A percentile compares a stretch with the other conserved stretches of the same genome.
Conservation (phyloP, 2,888 invertebrate genomes). For the Drosophila stalkeri region DNA sequence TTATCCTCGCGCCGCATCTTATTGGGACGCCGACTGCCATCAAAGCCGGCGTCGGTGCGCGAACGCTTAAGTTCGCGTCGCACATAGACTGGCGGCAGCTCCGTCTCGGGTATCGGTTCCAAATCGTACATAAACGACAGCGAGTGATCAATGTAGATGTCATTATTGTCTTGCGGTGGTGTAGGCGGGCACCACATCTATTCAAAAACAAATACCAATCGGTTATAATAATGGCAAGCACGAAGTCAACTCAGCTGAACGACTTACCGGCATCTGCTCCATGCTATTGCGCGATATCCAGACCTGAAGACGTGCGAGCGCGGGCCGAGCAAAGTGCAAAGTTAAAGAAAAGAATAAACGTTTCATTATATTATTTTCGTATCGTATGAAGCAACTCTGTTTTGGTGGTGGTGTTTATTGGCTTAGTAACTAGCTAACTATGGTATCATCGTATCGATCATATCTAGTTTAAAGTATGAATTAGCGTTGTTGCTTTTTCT, state of each 20-base stretch:
- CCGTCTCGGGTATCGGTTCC: slow-evolving; percentile 90
- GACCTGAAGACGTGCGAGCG: slow-evolving; percentile 86
- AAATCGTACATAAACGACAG: slow-evolving; percentile 94
- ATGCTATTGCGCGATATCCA: slow-evolving; percentile 91
- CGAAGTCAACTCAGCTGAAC: background rate
- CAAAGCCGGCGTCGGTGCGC: slow-evolving; percentile 88
- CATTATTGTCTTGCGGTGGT: slow-evolving; percentile 96
- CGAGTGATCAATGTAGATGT: slow-evolving; percentile 95
- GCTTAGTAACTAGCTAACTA: slow-evolving; percentile 83
- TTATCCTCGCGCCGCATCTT: slow-evolving; percentile 90
- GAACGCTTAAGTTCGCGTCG: slow-evolving; percentile 91
- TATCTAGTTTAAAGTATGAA: slow-evolving; percentile 28
- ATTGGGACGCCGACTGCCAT: slow-evolving; percentile 87
- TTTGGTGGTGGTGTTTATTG: slow-evolving; percentile 77
- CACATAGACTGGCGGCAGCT: slow-evolving; percentile 92
- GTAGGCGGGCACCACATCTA: slow-evolving; percentile 99
- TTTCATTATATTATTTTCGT: slow-evolving; percentile 81
- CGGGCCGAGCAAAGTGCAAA: slow-evolving; percentile 58
- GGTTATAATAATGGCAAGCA: background rate
- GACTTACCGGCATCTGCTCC: slow-evolving; percentile 93
- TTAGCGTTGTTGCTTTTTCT: slow-evolving; percentile 67
- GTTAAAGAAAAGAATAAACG: slow-evolving; percentile 79
- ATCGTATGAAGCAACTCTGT: slow-evolving; percentile 80
- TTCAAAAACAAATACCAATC: slow-evolving; percentile 6
- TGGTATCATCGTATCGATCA: slow-evolving; percentile 18